These are phyloP conservation scores for Gryllus bimaculatus DNA, from an alignment of 1,140 invertebrate genomes.

Conservation along the genomic window DNA sequence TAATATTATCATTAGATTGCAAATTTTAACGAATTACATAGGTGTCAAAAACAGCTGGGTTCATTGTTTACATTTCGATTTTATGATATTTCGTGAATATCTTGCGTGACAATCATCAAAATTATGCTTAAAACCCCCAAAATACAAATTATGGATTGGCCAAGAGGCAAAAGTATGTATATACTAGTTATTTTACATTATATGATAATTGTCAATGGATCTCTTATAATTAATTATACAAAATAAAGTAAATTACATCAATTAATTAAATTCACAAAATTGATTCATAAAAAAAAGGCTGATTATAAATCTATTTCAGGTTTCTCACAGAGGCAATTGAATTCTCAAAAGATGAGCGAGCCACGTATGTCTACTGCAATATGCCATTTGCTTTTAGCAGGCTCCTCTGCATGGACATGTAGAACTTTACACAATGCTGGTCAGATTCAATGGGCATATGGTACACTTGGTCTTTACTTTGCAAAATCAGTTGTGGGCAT, in stretches of 20 bases:
- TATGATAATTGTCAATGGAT: no score
- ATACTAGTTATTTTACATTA: not conserved
- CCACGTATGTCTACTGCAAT: constrained; percentile 6
- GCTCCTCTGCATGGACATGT: constrained; percentile 6
- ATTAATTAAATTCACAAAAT: not conserved
- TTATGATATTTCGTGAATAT: not conserved
- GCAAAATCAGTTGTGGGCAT: constrained; percentile 7
- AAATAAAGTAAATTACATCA: not conserved
- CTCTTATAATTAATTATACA: no score
- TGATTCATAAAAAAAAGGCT: not conserved
- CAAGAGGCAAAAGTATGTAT: not conserved
- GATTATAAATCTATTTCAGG: not conserved
- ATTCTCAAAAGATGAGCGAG: not conserved
- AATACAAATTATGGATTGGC: not conserved
- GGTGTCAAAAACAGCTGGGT: no score
- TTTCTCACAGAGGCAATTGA: not conserved
- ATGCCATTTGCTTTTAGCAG: constrained; percentile 9
- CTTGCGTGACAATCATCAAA: not conserved
- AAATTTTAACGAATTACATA: no score
- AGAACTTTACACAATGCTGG: constrained; percentile 5
- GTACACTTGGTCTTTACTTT: constrained; percentile 6
- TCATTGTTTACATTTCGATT: not conserved
- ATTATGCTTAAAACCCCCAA: not conserved
- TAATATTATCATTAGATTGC: no score
- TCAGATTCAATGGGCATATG: not conserved